Evolutionary conservation across 2,113 vertebrate species (phyloP).

Genomic region (Rhinolophus ferrumequinum): DNA sequence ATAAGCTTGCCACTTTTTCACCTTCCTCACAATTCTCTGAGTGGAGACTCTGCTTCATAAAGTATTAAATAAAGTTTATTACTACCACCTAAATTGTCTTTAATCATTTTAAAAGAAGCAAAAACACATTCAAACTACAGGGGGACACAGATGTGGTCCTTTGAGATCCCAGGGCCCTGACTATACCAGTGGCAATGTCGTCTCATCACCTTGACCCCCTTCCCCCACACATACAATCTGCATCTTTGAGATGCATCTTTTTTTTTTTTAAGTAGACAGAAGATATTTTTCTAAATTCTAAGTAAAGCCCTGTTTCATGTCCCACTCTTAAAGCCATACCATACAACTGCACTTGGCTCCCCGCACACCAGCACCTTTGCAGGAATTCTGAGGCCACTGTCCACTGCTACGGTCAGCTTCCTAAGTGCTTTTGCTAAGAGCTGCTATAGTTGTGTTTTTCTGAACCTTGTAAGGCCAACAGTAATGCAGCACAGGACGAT

Average conservation of each 20-base stretch:
- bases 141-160: not conserved
- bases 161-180: not conserved
- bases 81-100: not conserved
- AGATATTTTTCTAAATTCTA: not conserved
- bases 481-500: not conserved
- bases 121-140: not conserved
- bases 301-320: not conserved
- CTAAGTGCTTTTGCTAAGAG: not conserved
- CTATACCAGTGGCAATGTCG: not conserved
- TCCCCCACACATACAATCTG: not conserved
- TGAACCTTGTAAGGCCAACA: not conserved
- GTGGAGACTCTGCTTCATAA: not conserved
- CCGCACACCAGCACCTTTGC: not conserved
- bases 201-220: fast-evolving
- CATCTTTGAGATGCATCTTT: not conserved
- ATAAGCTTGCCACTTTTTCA: not conserved
- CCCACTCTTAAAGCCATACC: not conserved
- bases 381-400: not conserved
- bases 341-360: too few relatives aligned
- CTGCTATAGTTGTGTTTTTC: not conserved
- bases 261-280: not conserved
- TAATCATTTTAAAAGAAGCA: not conserved
- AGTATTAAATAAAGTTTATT: not conserved
- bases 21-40: not conserved
- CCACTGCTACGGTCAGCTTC: not conserved